Evolutionary conservation across 2,888 invertebrate genomes (phyloP), one percentile per base, ranked within the genome.

Genomic region (Pyrochroa serraticornis): DNA sequence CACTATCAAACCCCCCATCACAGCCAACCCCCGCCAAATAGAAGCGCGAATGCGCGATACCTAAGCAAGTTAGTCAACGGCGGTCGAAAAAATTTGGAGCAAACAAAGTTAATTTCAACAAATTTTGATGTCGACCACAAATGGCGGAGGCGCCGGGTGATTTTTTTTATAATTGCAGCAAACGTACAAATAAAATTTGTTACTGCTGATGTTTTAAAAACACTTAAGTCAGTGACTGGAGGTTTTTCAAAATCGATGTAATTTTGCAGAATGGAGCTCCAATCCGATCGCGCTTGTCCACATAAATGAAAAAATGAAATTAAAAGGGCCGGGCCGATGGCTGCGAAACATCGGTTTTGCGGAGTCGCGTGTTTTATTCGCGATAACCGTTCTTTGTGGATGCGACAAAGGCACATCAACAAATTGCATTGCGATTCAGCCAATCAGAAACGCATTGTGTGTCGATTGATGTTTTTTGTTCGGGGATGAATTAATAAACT

Each of bases 391-490:
- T 71, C 72, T 76, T 78, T 78, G 76, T 76, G 67, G 67, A 60
- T 60, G 54, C 61, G 69, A 77, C 77, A 78, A 78, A 74, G 68
- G 74, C 72, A 69, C 73, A 77, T 78, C 77, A 76, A 79, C 79
- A 79, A 79, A 79, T 79, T 79, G 78, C 79, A 78, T 78, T 79
- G 77, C 77, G 78, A 79, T 76, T 76, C 78, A 79, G 70, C 78
- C 78, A 79, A 79, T 79, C 79, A 79, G 78, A 79, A 79, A 79
- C 69, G 71, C 75, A 77, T 79, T 79, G 79, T 79, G 63, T 68
- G 58, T 64, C 63, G 68, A 71, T 71, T 61, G 69, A 69, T 68
- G 71, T 73, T 71, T 74, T 74, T 75, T 74, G 45, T 45, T 53
- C 63, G 50, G 49, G 65, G 60, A 62, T 68, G 72, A 75, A 75